Evolutionary conservation across 2,113 vertebrate genomes (phyloP).

Genomic region (Blennius ocellaris): DNA sequence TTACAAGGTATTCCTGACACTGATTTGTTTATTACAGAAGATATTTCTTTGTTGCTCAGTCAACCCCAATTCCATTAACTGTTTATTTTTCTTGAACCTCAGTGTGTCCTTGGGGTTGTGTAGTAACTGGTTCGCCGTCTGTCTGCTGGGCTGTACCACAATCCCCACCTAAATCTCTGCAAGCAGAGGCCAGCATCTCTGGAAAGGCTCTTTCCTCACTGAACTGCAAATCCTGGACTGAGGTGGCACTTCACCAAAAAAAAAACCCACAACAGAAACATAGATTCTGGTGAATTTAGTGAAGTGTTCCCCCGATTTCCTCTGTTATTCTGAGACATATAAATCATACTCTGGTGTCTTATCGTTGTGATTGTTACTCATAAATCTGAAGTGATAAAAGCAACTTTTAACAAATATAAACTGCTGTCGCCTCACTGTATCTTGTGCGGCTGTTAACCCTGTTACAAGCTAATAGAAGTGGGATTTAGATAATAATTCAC

Average conservation of each 20-base stretch:
- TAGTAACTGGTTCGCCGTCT: not conserved
- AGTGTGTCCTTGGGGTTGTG: too few relatives aligned
- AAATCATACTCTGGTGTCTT: constrained; percentile 39
- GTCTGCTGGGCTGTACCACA: not conserved
- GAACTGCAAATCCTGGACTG: constrained; percentile 29
- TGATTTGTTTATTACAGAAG: too few relatives aligned
- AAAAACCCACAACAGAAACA: constrained; percentile 54
- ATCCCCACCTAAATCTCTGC: constrained; percentile 40
- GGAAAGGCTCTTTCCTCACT: constrained; percentile 17
- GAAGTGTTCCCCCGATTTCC: constrained; percentile 50
- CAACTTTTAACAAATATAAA: constrained; percentile 20
- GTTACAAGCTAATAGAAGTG: constrained; percentile 24
- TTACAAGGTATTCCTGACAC: too few relatives aligned
- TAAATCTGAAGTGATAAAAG: constrained; percentile 29
- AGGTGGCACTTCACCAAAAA: constrained; percentile 38
- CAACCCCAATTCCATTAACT: too few relatives aligned
- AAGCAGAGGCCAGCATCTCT: constrained; percentile 13
- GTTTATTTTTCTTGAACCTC: not conserved
- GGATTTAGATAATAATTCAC: constrained; percentile 17
- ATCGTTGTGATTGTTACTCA: constrained; percentile 18
- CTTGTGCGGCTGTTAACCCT: not conserved
- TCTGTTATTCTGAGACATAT: constrained; percentile 25
- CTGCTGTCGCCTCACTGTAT: not conserved
- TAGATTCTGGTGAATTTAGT: constrained; percentile 34
- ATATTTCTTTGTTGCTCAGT: too few relatives aligned